Conservation (phyloP, 2,113 vertebrate genomes). For the Xenopus tropicalis region UCB_Xtro_10.0 CM004449.2:101125501-101126000, state of each 20-base stretch:
- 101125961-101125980: not conserved
- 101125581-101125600: no score
- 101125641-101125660: no score
- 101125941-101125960: not conserved
- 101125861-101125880: not conserved
- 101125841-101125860: conserved; percentile 2
- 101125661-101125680: no score
- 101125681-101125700: not conserved
- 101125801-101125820: not conserved
- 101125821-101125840: not conserved
- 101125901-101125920: not conserved
- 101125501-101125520: no score
- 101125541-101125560: no score
- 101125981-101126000: not conserved
- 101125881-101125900: not conserved
- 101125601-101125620: no score
- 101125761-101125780: not conserved
- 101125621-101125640: no score
- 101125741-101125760: not conserved
- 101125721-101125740: not conserved
- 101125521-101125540: no score
- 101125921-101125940: not conserved
- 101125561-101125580: no score
- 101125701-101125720: not conserved
- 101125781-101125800: not conserved